Percentiles rank a stretch among this genome's conserved stretches.
phyloP scores from a whole-genome alignment of 1,140 invertebrate species.

The Procambarus clarkii region DNA sequence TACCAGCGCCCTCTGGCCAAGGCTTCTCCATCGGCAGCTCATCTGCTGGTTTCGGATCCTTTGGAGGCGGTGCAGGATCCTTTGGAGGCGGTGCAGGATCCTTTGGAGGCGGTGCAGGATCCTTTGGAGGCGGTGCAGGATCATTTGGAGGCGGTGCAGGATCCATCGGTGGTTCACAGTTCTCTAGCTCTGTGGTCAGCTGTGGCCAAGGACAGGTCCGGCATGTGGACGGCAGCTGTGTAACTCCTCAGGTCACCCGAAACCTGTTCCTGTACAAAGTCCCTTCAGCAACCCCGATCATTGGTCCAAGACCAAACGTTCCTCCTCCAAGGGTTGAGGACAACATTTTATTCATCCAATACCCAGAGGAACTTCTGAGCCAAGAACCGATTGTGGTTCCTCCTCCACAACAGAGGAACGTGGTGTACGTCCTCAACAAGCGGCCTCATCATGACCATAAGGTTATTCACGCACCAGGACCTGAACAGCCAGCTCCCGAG shows the following conservation, averaged over 20 bases:
- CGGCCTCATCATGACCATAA: not conserved
- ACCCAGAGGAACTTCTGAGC: constrained; percentile 9
- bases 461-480: constrained; percentile 26
- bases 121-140: not conserved
- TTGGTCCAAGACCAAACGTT: constrained; percentile 15
- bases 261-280: constrained; percentile 36
- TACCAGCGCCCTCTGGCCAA: not conserved
- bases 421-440: constrained; percentile 47
- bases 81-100: not conserved
- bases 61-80: not conserved
- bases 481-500: constrained; percentile 13
- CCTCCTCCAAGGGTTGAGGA: constrained; percentile 5
- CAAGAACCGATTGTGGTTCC: constrained; percentile 39
- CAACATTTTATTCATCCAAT: constrained; percentile 37
- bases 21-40: not conserved
- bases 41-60: not conserved
- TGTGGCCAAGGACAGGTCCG: constrained; percentile 10
- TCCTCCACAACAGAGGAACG: constrained; percentile 29
- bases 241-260: constrained; percentile 26
- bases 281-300: not conserved
- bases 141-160: not conserved
- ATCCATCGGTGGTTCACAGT: not conserved
- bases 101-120: not conserved
- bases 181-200: not conserved
- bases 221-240: constrained; percentile 18